These are phyloP conservation scores for Mus spicilegus DNA, from an alignment of 2,113 vertebrate genomes.

Conservation along the genomic window DNA sequence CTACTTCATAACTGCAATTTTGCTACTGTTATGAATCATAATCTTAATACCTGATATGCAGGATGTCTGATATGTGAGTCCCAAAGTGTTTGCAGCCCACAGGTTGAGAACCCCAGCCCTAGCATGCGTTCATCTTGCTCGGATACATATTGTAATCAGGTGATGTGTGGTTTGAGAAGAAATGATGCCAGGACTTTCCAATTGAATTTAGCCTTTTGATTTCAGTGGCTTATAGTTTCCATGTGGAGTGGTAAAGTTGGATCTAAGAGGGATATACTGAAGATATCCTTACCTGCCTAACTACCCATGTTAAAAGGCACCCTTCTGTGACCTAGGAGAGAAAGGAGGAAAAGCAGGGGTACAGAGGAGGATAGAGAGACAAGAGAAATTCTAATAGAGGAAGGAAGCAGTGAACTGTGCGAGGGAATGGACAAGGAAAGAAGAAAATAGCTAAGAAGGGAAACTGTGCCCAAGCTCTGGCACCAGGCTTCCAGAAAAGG, in stretches of 20 bases:
- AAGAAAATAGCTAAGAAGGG: not conserved
- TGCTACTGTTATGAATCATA: not conserved
- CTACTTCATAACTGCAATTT: not conserved
- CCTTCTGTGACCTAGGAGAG: not conserved
- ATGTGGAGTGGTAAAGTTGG: not conserved
- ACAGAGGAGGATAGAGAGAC: not conserved
- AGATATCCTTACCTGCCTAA: not conserved
- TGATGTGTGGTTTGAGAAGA: not conserved
- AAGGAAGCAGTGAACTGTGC: not conserved
- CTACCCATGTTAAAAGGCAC: not conserved
- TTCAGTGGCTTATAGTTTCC: not conserved
- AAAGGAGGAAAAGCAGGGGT: not conserved
- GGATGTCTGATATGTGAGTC: not conserved
- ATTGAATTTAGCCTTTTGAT: constrained; percentile 12
- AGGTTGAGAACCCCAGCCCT: not conserved
- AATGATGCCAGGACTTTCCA: not conserved
- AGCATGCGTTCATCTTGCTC: not conserved
- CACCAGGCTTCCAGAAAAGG: not conserved
- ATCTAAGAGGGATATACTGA: not conserved
- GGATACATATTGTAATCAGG: not conserved
- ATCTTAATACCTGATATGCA: not conserved
- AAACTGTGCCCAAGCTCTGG: not conserved
- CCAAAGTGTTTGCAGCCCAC: not conserved
- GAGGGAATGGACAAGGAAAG: not conserved
- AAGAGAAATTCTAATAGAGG: not conserved